Evolutionary conservation across 2,797 vertebrate genomes (phyloP), one percentile per base, ranked within the genome.

Genomic region (Sarcophilus harrisii): DNA sequence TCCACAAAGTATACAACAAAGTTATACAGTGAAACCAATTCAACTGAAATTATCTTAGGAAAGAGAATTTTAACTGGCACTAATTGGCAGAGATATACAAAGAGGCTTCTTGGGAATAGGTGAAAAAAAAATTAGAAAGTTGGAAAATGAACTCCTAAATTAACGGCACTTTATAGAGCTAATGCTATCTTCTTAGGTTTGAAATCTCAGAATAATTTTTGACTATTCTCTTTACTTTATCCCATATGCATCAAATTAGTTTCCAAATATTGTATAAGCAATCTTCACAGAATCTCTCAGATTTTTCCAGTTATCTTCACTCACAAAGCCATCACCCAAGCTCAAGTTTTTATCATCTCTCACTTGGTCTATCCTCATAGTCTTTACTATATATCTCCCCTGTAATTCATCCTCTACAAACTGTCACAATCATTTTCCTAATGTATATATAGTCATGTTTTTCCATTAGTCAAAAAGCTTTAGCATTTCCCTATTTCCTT

Each of bases 41-140:
- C 16, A 95, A 57, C 60, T 55, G 32, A 58, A 91, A 95, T 60
- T 95, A 87, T 52, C 57, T 1, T 57, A 92, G 94, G 45, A 58
- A 90, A 96, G 94, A 92, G 13, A 91, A 93, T 91, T 96, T 95
- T 49, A 90, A 54, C n/a, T 49, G n/a, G 2, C 81, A 21, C 38
- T 92, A 91, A 66, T 87, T 91, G 32, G 14, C 28, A 92, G 18
- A 45, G 5, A 59, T 94, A 13, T 90, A 92, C 91, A 93, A 92
- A 96, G 93, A 24, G 66, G 92, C n/a, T 30, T 91, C 92, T 28
- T 92, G 54, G 94, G 55, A 90, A 81, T 52, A 30, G 11, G n/a
- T 81, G 18, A 89, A 91, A 16, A 66, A 58, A 57, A 2, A 30
- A 87, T 66, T 38, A 60, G 29, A 18, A 92, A 59, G 30, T 58